These are phyloP conservation scores for Eurypyga helias DNA, from an alignment of 2,113 vertebrate genomes.

Conservation along the genomic window DNA sequence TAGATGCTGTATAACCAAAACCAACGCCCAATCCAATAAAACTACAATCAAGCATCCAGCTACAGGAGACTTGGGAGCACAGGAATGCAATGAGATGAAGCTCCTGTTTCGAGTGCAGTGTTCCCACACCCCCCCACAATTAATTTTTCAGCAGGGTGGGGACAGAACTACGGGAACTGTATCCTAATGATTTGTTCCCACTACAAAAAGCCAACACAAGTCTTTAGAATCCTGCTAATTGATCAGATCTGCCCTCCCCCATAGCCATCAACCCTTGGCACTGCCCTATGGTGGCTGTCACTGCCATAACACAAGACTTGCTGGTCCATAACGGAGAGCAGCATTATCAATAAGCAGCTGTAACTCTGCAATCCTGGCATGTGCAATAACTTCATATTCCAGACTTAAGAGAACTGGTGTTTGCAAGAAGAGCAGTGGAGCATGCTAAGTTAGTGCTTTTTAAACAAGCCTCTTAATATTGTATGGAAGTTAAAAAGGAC, in stretches of 20 bases:
- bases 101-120: fast-evolving
- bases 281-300: fast-evolving
- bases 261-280: not conserved
- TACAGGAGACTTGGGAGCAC: not conserved
- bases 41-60: not conserved
- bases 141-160: fast-evolving
- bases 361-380: not conserved
- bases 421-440: not conserved
- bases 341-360: not conserved
- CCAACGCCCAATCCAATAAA: not conserved
- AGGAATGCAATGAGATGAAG: not conserved
- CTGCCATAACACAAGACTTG: not conserved
- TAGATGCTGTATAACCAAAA: not conserved
- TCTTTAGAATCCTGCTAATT: not conserved
- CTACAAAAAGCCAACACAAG: not conserved
- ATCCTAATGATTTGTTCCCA: not conserved
- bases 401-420: not conserved
- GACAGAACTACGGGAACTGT: not conserved
- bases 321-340: not conserved
- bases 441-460: not conserved
- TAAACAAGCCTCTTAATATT: not conserved
- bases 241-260: not conserved
- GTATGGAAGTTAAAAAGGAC: not conserved
- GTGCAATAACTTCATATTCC: too few relatives aligned
- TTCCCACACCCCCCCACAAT: not conserved